Percentiles rank a stretch among this genome's conserved stretches.
These are phyloP conservation scores for Meloidogyne exigua DNA, from an alignment of 1,140 invertebrate species.

Conservation along the genomic window DNA sequence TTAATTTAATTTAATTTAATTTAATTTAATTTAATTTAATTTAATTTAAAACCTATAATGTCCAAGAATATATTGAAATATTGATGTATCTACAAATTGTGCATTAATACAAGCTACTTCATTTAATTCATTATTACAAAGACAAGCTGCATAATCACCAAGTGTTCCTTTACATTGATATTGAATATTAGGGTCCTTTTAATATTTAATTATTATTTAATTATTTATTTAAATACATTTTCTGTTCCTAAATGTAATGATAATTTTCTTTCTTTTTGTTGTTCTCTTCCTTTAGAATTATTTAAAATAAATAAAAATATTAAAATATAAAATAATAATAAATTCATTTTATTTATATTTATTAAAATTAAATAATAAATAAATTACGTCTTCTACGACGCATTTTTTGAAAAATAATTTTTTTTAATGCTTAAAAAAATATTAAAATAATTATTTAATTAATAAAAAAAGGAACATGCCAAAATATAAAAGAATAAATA, in stretches of 20 bases:
- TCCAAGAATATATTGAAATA: conserved; percentile 54
- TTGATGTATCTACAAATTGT: conserved; percentile 58
- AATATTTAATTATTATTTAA: neutral
- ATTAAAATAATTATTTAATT: neutral
- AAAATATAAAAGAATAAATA: neutral
- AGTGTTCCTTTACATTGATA: conserved; percentile 55
- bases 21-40: neutral
- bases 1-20: conserved; percentile 18
- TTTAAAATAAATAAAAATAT: conserved; percentile 2
- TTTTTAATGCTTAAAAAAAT: neutral
- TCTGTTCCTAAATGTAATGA: conserved; percentile 14
- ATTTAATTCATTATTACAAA: conserved; percentile 52
- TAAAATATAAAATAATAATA: neutral
- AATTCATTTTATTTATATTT: neutral
- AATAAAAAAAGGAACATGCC: neutral
- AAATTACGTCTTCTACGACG: neutral
- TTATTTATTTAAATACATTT: conserved; percentile 19
- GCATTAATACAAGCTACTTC: conserved; percentile 61
- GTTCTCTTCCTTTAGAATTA: neutral
- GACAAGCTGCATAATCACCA: conserved; percentile 55
- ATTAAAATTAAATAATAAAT: neutral
- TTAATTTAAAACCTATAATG: conserved; percentile 53
- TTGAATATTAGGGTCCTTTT: conserved; percentile 64
- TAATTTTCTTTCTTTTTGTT: neutral
- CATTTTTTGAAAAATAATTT: neutral